These are phyloP conservation scores for Hoplodrina ambigua DNA, from an alignment of 2,888 invertebrate species.

Conservation along the genomic window DNA sequence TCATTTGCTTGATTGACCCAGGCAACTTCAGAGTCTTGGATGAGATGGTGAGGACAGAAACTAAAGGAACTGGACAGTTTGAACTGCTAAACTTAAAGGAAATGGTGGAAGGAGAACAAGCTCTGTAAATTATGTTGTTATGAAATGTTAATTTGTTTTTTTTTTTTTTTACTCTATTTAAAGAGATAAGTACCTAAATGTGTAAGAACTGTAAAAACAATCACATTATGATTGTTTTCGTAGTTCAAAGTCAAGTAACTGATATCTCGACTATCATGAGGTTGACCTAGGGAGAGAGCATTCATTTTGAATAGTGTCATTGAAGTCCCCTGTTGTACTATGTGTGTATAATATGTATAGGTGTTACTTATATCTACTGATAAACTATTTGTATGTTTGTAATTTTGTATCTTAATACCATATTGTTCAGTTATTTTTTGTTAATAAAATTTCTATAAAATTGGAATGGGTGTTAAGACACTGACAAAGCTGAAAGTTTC, in stretches of 20 bases:
- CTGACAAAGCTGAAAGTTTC: no score
- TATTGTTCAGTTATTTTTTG: slow-evolving; percentile 1
- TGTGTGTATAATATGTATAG: slow-evolving; percentile 7
- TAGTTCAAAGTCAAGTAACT: slow-evolving; percentile 36
- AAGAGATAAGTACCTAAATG: slow-evolving; percentile 18
- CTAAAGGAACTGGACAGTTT: slow-evolving; percentile 96
- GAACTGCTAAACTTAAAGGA: slow-evolving; percentile 98
- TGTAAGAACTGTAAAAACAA: slow-evolving; percentile 2
- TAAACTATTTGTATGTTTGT: slow-evolving; percentile 23
- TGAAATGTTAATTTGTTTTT: slow-evolving; percentile 25
- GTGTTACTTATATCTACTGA: slow-evolving; percentile 2
- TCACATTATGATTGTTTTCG: slow-evolving; percentile 18
- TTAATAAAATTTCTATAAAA: not conserved
- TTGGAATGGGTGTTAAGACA: no score
- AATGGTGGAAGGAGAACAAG: slow-evolving; percentile 96
- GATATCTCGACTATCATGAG: slow-evolving; percentile 27
- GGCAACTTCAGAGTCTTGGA: slow-evolving; percentile 97
- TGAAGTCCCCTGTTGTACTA: not conserved
- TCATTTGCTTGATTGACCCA: slow-evolving; percentile 97
- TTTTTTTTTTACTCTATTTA: slow-evolving; percentile 25
- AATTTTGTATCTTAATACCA: slow-evolving; percentile 22
- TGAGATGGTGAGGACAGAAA: slow-evolving; percentile 95
- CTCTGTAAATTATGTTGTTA: slow-evolving; percentile 81
- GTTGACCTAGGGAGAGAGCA: slow-evolving; percentile 5
- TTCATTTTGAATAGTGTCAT: slow-evolving; percentile 11